These are phyloP conservation scores for Microcebus jonahi DNA, from an alignment of 2,113 vertebrate genomes.

Conservation along the genomic window DNA sequence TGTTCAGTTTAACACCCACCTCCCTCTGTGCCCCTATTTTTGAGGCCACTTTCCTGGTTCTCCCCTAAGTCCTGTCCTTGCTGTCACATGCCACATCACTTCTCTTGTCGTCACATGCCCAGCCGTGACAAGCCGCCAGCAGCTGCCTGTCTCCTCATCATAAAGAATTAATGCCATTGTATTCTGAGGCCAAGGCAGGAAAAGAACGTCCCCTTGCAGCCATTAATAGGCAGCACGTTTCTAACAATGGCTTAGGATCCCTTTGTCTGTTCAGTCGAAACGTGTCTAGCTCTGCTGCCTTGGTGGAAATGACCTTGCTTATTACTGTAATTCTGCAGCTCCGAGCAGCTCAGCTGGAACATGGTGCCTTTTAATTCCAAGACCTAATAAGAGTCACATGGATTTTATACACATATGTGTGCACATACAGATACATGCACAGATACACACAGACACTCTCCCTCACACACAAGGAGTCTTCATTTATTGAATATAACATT, in stretches of 20 bases:
- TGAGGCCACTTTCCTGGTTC: neutral
- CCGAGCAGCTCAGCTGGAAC: neutral
- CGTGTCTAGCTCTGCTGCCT: neutral
- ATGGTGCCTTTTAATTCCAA: neutral
- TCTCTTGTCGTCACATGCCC: neutral
- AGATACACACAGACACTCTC: neutral
- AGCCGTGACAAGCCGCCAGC: neutral
- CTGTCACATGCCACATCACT: neutral
- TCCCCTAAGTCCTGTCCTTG: neutral
- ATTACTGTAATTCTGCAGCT: neutral
- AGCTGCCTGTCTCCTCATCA: constrained; percentile 40
- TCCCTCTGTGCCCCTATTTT: accelerated
- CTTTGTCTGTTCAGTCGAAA: constrained; percentile 10
- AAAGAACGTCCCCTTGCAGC: constrained; percentile 43
- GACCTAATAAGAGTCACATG: neutral
- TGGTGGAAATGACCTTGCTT: neutral
- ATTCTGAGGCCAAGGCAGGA: neutral
- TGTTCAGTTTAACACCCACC: too few species aligned
- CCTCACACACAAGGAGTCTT: neutral
- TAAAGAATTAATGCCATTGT: constrained; percentile 39
- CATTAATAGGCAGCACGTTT: neutral
- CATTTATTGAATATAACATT: neutral
- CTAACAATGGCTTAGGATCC: neutral
- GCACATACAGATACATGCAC: accelerated
- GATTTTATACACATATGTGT: neutral